phyloP scores from a whole-genome alignment of 2,113 vertebrate species.

The Spilogale gracilis region DNA sequence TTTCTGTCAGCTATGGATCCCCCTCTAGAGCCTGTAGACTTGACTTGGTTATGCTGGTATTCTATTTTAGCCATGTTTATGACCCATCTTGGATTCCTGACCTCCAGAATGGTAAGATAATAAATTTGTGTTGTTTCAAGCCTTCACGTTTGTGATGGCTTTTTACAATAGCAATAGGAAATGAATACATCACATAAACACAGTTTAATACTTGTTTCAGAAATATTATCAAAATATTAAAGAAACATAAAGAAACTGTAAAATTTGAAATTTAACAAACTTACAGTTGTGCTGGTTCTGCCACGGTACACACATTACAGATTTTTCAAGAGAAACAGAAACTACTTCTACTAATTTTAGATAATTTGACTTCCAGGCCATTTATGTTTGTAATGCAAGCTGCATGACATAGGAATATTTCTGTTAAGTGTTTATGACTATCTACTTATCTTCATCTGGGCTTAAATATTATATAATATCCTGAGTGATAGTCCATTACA shows the following conservation, averaged over 20 bases:
- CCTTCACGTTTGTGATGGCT: background rate
- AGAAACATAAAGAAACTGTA: background rate
- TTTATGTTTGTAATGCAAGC: background rate
- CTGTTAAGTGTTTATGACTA: background rate
- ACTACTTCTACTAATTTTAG: background rate
- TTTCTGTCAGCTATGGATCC: background rate
- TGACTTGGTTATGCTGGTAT: background rate
- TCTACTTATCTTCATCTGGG: background rate
- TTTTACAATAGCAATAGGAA: background rate
- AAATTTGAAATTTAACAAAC: background rate
- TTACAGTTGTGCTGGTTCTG: background rate
- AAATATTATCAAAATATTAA: background rate
- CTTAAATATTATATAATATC: background rate
- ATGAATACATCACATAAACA: background rate
- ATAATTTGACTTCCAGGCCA: background rate
- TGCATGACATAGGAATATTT: background rate
- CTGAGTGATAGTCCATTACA: background rate
- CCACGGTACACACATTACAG: background rate
- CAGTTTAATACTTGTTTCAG: background rate
- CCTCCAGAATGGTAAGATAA: background rate
- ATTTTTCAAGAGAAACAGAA: conserved; percentile 4
- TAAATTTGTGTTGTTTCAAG: background rate
- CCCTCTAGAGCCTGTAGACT: background rate
- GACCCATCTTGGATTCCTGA: background rate
- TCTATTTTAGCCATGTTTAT: background rate